Base-by-base conservation (phyloP, 2,888 invertebrate genomes). In the Eristalis tenax region DNA sequence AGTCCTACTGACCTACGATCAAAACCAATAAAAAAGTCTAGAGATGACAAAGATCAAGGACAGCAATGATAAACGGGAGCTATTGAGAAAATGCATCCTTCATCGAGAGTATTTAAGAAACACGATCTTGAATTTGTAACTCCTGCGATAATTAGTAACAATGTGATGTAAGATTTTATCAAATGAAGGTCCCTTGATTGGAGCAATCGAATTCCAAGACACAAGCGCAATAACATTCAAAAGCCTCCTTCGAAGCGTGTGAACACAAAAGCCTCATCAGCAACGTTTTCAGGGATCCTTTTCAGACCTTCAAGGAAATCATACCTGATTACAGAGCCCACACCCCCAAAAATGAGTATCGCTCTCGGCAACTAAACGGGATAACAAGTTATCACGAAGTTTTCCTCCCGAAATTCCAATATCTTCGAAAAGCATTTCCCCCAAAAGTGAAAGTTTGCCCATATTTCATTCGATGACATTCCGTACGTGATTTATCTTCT, bases 401-500 rank as follows among this genome's bases (percentile, higher is more conserved):
- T 50, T 50, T 50, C 8, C 50, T 50, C 18, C 50, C 38, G 8
- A 50, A 50, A 50, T 50, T 50, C 8, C 18, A 18, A 50, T 50
- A 50, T 50, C 50, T 18, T 18, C 18, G n/a, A 50, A 50, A 50
- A 18, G 18, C 4, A 18, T n/a, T 18, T 8, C 18, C 18, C 18
- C 50, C 18, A 8, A 59, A 59, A 59, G 23, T 26, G n/a, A 59
- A 59, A 59, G 13, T 59, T 59, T 59, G 13, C 13, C 13, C 59
- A 59, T 59, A 59, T 59, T 28, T 59, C 59, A 59, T 59, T 26
- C 26, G 59, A 59, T 59, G 59, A 59, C 59, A 59, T 59, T 26
- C 26, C 59, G 59, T 28, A 59, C 26, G 59, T 59, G 59, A 59
- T 59, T 28, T 59, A 59, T 59, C 59, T 59, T 59, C 26, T 15